Evolutionary conservation across 2,797 vertebrate species (phyloP).

Genomic region (Sitta carolinensis): DNA sequence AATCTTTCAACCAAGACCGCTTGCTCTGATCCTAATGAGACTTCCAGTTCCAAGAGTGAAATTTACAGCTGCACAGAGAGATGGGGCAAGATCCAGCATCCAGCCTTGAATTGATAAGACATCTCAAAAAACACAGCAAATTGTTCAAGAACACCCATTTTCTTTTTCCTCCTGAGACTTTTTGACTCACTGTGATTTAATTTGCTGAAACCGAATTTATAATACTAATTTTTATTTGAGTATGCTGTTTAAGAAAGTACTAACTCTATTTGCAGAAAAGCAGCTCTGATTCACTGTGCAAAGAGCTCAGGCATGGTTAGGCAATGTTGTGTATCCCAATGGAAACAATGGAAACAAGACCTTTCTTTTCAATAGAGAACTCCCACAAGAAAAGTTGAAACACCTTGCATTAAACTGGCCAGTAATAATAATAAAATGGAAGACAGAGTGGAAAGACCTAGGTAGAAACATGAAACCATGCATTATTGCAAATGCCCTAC

Average conservation of each 20-base stretch:
- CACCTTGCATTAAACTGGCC: not conserved
- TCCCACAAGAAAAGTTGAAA: conserved; percentile 12
- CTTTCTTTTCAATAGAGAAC: conserved; percentile 10
- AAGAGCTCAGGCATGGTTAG: not conserved
- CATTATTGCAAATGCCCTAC: not conserved
- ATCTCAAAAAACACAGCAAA: not conserved
- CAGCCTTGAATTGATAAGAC: not conserved
- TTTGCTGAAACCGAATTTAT: not conserved
- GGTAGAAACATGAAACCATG: conserved; percentile 21
- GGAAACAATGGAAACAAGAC: not conserved
- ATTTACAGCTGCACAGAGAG: not conserved
- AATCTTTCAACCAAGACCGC: not conserved
- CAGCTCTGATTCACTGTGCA: not conserved
- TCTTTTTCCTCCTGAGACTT: not conserved
- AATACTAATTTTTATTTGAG: not conserved
- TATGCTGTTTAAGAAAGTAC: not conserved
- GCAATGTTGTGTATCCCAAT: not conserved
- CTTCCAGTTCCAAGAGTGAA: not conserved
- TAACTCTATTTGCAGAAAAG: not conserved
- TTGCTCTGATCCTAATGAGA: not conserved
- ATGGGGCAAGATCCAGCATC: not conserved
- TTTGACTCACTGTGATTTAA: not conserved
- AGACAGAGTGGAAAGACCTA: conserved; percentile 22
- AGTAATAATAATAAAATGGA: conserved; percentile 23
- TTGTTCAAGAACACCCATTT: not conserved